A percentile compares a stretch with the other conserved stretches of the same genome.
Evolutionary conservation across 2,888 invertebrate species (phyloP).

Genomic region (Dendrolimus houi): DNA sequence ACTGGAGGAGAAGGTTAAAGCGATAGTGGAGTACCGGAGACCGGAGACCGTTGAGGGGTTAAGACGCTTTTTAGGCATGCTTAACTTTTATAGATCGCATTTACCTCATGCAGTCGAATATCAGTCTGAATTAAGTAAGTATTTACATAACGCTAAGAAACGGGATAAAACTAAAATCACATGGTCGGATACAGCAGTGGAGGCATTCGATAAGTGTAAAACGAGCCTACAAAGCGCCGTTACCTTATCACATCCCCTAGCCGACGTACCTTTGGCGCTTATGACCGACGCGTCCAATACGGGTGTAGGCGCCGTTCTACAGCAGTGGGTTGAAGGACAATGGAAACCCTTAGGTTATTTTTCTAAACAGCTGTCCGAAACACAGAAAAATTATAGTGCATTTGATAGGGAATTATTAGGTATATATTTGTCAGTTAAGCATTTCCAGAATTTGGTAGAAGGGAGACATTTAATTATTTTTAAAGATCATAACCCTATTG

Average conservation of each 20-base stretch:
- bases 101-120: constrained; percentile 5
- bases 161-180: background rate
- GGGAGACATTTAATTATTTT: constrained; percentile 6
- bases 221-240: background rate
- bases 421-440: constrained; percentile 4
- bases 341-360: background rate
- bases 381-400: background rate
- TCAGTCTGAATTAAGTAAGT: background rate
- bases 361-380: background rate
- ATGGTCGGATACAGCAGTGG: constrained; percentile 1
- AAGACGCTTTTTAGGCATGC: background rate
- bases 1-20: no score
- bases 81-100: constrained; percentile 14
- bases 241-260: constrained; percentile 1
- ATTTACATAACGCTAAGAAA: constrained; percentile 2
- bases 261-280: background rate
- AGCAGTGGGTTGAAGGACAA: background rate
- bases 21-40: no score
- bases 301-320: background rate
- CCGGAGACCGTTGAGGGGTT: no score
- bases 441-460: constrained; percentile 9
- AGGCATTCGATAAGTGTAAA: constrained; percentile 1
- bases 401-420: background rate
- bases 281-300: constrained; percentile 1
- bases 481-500: constrained; percentile 12